A percentile compares a stretch with the other conserved stretches of the same genome.
phyloP scores from a whole-genome alignment of 2,888 invertebrate species.

The Empis livida region DNA sequence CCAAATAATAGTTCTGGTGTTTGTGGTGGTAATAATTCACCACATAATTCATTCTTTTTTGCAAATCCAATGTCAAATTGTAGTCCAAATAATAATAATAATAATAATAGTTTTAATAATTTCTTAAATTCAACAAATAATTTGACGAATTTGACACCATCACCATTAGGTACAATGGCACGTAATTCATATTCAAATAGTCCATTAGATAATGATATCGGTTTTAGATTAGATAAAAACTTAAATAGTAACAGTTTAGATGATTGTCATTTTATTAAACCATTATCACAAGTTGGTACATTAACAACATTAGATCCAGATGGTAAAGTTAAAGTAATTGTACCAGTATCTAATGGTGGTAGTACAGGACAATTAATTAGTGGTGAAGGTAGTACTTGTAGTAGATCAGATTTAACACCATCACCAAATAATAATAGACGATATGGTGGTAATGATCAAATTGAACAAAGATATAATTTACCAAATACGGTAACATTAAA shows the following conservation, averaged over 20 bases:
- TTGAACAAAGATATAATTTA: constrained; percentile 23
- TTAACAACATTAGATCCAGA: constrained; percentile 47
- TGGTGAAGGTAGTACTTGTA: constrained; percentile 22
- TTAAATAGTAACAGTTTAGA: constrained; percentile 38
- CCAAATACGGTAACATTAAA: constrained; percentile 41
- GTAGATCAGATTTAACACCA: constrained; percentile 27
- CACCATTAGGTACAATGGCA: constrained; percentile 30
- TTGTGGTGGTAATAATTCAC: constrained; percentile 22
- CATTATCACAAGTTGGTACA: constrained; percentile 49
- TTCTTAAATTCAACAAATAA: constrained; percentile 23
- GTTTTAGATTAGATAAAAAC: constrained; percentile 32
- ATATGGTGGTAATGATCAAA: constrained; percentile 24
- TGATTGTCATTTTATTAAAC: constrained; percentile 51
- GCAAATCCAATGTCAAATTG: constrained; percentile 32
- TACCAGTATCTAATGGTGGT: constrained; percentile 39
- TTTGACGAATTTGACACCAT: constrained; percentile 27
- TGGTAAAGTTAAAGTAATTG: constrained; percentile 48
- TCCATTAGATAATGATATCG: constrained; percentile 23
- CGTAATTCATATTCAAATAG: constrained; percentile 32
- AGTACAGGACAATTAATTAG: constrained; percentile 24
- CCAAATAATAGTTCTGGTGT: constrained; percentile 13
- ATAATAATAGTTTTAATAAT: constrained; percentile 24
- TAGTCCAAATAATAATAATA: constrained; percentile 23
- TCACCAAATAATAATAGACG: constrained; percentile 25
- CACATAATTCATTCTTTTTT: constrained; percentile 33